A percentile compares a stretch with the other conserved stretches of the same genome.
These are phyloP conservation scores for Lomographa bimaculata DNA, from an alignment of 2,888 invertebrate species.

Conservation along the genomic window DNA sequence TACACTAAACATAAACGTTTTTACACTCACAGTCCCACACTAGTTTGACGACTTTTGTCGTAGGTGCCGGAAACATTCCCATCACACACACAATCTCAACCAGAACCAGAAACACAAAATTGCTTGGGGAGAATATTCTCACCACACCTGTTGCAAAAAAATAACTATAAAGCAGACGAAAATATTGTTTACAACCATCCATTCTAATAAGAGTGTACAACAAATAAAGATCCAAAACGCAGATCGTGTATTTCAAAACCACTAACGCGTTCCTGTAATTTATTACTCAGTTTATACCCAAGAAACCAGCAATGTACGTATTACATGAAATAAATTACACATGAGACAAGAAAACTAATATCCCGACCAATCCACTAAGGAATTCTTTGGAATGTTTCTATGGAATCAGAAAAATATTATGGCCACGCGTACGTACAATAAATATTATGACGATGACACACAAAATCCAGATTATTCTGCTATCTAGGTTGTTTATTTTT, in stretches of 20 bases:
- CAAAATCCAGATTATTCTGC: constrained; percentile 19
- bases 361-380: constrained; percentile 35
- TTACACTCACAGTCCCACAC: too few species aligned
- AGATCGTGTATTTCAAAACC: constrained; percentile 26
- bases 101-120: too few species aligned
- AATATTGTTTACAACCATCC: too few species aligned
- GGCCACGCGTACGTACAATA: constrained; percentile 12
- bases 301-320: constrained; percentile 24
- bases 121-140: too few species aligned
- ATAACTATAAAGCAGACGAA: too few species aligned
- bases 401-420: constrained; percentile 38
- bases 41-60: too few species aligned
- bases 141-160: too few species aligned
- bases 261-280: constrained; percentile 27
- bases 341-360: constrained; percentile 44
- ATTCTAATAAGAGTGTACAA: too few species aligned
- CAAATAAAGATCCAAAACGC: constrained; percentile 25
- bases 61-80: too few species aligned
- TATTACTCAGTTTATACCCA: constrained; percentile 25
- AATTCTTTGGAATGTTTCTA: constrained; percentile 35
- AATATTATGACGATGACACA: constrained; percentile 11
- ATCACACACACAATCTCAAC: too few species aligned
- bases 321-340: constrained; percentile 42
- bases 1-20: too few species aligned
- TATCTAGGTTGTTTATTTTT: neutral